Percentiles rank a stretch among this genome's conserved stretches.
Evolutionary conservation across 1,140 invertebrate species (phyloP).

Genomic region (Melanaphis sacchari): DNA sequence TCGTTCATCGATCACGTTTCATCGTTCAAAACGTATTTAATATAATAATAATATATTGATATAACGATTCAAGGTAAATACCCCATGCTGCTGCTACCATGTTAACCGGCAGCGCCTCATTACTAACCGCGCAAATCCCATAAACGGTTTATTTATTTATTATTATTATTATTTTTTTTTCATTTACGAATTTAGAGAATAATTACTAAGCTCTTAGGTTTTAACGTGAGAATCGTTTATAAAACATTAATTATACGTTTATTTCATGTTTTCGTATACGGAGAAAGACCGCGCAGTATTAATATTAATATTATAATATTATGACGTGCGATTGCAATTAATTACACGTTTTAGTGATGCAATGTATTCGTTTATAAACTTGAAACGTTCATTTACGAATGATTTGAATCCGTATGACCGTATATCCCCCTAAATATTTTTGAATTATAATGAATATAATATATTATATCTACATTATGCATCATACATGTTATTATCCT

Average conservation of each 20-base stretch:
- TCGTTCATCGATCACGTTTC: background rate
- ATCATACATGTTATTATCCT: background rate
- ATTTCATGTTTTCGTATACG: background rate
- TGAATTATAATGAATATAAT: background rate
- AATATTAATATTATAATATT: background rate
- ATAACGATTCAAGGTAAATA: background rate
- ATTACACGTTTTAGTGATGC: background rate
- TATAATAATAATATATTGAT: background rate
- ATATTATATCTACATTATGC: background rate
- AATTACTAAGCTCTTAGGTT: background rate
- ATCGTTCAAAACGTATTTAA: background rate
- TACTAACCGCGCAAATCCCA: background rate
- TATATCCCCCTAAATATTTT: background rate
- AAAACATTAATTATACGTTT: background rate
- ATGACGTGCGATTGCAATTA: slow-evolving; percentile 17
- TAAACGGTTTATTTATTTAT: background rate
- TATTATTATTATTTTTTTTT: background rate
- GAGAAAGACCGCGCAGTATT: background rate
- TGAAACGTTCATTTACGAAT: background rate
- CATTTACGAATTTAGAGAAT: background rate
- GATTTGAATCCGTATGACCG: background rate
- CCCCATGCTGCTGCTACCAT: background rate
- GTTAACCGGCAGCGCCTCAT: background rate
- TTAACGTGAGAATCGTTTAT: background rate
- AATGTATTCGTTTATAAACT: background rate